These are phyloP conservation scores for Rhinolophus ferrumequinum DNA, from an alignment of 2,113 vertebrate species.

Conservation along the genomic window DNA sequence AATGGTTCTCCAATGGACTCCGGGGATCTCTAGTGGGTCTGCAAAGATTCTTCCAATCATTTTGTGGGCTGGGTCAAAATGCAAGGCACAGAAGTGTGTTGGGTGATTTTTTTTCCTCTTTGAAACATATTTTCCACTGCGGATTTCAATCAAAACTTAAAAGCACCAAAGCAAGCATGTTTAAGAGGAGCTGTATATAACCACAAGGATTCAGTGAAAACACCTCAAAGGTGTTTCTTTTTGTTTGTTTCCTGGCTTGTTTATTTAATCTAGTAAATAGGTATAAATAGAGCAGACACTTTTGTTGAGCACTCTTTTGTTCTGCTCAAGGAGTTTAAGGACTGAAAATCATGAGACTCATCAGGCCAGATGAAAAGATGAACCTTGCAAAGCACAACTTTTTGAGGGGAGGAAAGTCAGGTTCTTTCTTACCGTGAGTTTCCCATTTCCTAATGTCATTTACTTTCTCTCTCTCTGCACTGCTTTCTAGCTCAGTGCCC, in stretches of 20 bases:
- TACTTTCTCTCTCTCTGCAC: neutral
- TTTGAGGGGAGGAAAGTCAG: neutral
- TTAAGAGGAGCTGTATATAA: slow-evolving; percentile 32
- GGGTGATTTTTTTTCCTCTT: neutral
- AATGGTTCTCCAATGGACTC: slow-evolving; percentile 22
- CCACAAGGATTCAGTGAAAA: neutral
- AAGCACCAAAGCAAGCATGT: slow-evolving; percentile 26
- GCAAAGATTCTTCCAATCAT: neutral
- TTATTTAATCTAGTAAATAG: slow-evolving; percentile 36
- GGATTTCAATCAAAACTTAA: slow-evolving; percentile 52
- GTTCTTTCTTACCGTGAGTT: neutral
- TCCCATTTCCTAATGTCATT: neutral
- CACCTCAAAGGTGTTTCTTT: neutral
- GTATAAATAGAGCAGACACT: neutral
- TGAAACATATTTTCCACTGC: slow-evolving; percentile 26
- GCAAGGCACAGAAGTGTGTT: slow-evolving; percentile 15
- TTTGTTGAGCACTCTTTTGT: neutral
- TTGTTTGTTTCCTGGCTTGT: neutral
- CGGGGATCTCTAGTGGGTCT: neutral
- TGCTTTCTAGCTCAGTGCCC: neutral
- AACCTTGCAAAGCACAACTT: neutral
- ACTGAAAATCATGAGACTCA: slow-evolving; percentile 17
- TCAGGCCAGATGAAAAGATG: slow-evolving; percentile 29
- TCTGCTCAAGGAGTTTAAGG: neutral
- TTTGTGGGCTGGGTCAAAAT: slow-evolving; percentile 66